Evolutionary conservation across 2,113 vertebrate genomes (phyloP), one percentile per base, ranked within the genome.

Genomic region (Monopterus albus): DNA sequence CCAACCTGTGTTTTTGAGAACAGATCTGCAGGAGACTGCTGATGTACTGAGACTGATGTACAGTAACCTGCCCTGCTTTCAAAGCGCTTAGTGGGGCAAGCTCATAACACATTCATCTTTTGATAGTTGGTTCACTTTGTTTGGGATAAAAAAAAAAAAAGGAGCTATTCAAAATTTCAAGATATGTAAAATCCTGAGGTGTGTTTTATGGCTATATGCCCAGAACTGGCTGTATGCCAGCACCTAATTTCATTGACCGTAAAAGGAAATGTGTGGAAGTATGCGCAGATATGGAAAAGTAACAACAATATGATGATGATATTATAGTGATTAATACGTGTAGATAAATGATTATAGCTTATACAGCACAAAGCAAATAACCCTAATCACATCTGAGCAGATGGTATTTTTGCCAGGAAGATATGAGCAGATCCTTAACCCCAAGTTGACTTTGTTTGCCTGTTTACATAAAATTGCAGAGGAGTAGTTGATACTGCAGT

Each of bases 121-220:
- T 33, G 47, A 43, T 40, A 56, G 52, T 43, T 52, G 45, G 25
- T 66, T 11, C 28, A 35, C 9, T 60, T 78, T 78, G 40, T 58
- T 63, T 36, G 64, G n/a, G 29, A 29, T 66, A 33, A 58, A 47
- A n/a, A 18, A 38, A 18, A 33, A 58, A 47, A n/a, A 18, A 38
- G 18, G 5, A 29, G 4, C 35, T 18, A 57, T 52, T 38, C 18
- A 57, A 58, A 61, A 65, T 21, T 8, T 26, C 7, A 49, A 49
- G 33, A 33, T 17, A 33, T 26, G 6, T 52, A 35, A 29, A 50
- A 8, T 21, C 26, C 13, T 55, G 20, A 40, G 25, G 38, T 47
- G 43, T 52, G 33, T 28, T 65, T 43, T 4, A 26, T 67, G 65
- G 61, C 49, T 63, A 13, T 36, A 39, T 26, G 14, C 58, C 63